A percentile compares a stretch with the other conserved stretches of the same genome.
These are phyloP conservation scores for Stegophylla sp. DNA, from an alignment of 2,888 invertebrate species.

Conservation along the genomic window DNA sequence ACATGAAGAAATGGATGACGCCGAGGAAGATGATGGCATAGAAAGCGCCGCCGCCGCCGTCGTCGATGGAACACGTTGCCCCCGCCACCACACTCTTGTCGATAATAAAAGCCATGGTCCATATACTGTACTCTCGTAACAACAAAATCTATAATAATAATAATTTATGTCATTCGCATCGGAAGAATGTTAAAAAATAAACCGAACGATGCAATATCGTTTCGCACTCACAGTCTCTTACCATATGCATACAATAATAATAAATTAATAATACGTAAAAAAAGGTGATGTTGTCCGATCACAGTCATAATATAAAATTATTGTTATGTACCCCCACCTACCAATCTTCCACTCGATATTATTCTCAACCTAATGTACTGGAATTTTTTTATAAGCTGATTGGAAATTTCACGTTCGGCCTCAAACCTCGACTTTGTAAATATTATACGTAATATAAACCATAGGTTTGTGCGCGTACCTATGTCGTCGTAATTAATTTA, in stretches of 20 bases:
- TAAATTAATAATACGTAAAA: too few species aligned
- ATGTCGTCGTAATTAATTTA: conserved; percentile 9
- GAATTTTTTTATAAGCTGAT: background rate
- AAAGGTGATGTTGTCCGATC: too few species aligned
- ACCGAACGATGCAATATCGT: too few species aligned
- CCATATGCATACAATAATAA: too few species aligned
- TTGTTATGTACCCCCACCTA: too few species aligned
- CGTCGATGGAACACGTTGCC: conserved; percentile 63
- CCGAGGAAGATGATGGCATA: conserved; percentile 81
- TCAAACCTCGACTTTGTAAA: conserved; percentile 25
- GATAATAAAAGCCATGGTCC: too few species aligned
- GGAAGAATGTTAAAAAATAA: background rate
- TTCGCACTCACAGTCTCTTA: too few species aligned
- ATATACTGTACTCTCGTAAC: too few species aligned
- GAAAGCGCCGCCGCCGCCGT: background rate
- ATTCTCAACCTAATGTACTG: background rate
- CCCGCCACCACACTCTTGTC: too few species aligned
- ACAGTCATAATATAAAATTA: too few species aligned
- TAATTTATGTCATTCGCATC: background rate
- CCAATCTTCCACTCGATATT: too few species aligned
- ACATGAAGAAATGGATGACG: conserved; percentile 89
- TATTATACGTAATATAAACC: background rate
- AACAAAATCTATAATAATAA: background rate
- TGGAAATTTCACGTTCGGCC: background rate
- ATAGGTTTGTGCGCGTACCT: background rate